phyloP scores from a whole-genome alignment of 2,113 vertebrate genomes.

The Campylomormyrus tamandua region DNA sequence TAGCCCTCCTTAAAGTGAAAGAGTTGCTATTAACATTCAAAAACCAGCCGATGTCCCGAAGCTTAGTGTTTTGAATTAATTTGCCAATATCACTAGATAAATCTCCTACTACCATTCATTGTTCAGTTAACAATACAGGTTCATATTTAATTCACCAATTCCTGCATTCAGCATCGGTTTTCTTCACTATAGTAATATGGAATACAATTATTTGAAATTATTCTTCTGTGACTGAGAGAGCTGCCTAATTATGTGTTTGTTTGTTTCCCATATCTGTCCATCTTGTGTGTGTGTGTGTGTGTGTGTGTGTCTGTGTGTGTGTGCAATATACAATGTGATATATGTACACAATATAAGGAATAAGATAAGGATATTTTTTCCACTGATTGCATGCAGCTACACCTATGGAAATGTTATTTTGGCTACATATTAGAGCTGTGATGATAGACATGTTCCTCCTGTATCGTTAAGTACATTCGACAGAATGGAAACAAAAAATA shows the following conservation, averaged over 20 bases:
- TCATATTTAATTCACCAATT: conserved; percentile 57
- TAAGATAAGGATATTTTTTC: background rate
- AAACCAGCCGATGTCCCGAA: conserved; percentile 23
- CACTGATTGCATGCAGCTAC: background rate
- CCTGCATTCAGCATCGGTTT: conserved; percentile 54
- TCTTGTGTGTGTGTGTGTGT: background rate
- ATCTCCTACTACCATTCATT: conserved; percentile 40
- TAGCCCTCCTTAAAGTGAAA: background rate
- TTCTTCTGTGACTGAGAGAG: conserved; percentile 52
- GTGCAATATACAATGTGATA: too few species aligned
- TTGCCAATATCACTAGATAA: conserved; percentile 45
- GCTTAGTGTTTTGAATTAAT: conserved; percentile 36
- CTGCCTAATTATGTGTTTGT: conserved; percentile 58
- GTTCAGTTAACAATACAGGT: conserved; percentile 38
- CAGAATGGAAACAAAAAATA: background rate
- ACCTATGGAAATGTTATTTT: background rate
- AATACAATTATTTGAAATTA: conserved; percentile 51
- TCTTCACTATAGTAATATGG: conserved; percentile 58
- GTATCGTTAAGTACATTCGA: background rate
- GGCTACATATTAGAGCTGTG: background rate
- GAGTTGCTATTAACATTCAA: background rate
- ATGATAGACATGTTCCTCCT: background rate
- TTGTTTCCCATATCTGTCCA: conserved; percentile 35
- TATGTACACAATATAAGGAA: too few species aligned
- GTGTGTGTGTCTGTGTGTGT: too few species aligned